Evolutionary conservation across 2,888 invertebrate genomes (phyloP), one percentile per base, ranked within the genome.

Genomic region (Helleia helle): DNA sequence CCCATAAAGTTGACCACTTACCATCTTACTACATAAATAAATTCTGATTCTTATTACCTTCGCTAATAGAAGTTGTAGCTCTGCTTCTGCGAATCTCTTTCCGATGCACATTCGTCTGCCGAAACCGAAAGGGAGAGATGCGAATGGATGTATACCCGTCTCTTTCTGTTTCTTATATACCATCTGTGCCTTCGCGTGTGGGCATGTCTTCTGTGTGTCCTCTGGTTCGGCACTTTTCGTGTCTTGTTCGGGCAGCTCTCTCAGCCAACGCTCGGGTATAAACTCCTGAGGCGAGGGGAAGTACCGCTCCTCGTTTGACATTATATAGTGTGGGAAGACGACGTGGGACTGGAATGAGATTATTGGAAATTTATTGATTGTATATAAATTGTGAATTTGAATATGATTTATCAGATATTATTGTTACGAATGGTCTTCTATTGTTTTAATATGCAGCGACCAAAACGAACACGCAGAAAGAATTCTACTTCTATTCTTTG

Each of bases 21-120:
- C n/a, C n/a, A n/a, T n/a, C n/a, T n/a, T n/a, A n/a, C n/a, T n/a
- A n/a, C n/a, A n/a, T n/a, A n/a, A n/a, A n/a, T n/a, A n/a, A n/a
- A n/a, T n/a, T n/a, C n/a, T n/a, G n/a, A n/a, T n/a, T n/a, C 4
- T n/a, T 39, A 12, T 14, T 45, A 91, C 92, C 87, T 91, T 92
- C n/a, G 91, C 89, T 34, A 92, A 64, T 54, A 92, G 69, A 48
- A 91, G 88, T 57, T 92, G 90, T 54, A 94, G 71, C 71, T 94
- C 93, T 37, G 90, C 90, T 74, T 94, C 93, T 11, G 94, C 93
- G 69, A 94, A 93, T 58, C 94, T 81, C 55, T 92, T 88, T 36
- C 94, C 94, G 55, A 93, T 84, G 68, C 93, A 93, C 84, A 91
- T 92, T 49, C 93, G 84, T 42, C 92, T 86, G 1, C 93, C 93